Conservation (phyloP, 2,888 invertebrate genomes). For the Sarcophaga rosellei region DNA sequence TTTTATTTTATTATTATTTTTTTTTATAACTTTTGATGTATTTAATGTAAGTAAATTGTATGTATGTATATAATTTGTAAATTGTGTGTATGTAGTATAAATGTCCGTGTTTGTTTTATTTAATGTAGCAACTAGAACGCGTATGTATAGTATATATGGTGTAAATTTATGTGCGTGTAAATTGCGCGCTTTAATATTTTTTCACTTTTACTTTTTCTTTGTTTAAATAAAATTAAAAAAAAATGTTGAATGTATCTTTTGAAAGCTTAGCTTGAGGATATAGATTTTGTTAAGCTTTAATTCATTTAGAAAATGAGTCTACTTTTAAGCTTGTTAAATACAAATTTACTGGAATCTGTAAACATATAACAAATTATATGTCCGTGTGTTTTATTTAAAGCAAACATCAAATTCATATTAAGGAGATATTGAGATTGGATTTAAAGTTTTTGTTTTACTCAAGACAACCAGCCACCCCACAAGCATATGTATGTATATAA, state of each 20-base stretch:
- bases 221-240: constrained; percentile 36
- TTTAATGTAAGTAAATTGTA: constrained; percentile 69
- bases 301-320: constrained; percentile 26
- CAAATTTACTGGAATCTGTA: constrained; percentile 40
- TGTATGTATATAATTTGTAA: constrained; percentile 51
- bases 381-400: too few species aligned
- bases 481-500: not conserved
- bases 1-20: constrained; percentile 33
- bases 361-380: constrained; percentile 12
- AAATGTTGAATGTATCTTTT: constrained; percentile 40
- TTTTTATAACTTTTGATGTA: constrained; percentile 63
- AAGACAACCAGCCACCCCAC: constrained; percentile 29
- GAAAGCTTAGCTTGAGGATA: constrained; percentile 66
- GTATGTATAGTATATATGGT: constrained; percentile 55
- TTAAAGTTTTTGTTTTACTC: constrained; percentile 15
- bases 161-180: constrained; percentile 69
- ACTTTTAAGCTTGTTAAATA: constrained; percentile 45
- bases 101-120: constrained; percentile 72
- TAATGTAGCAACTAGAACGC: constrained; percentile 45
- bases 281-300: constrained; percentile 18
- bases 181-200: constrained; percentile 71
- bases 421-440: constrained; percentile 31
- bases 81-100: constrained; percentile 70
- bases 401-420: constrained; percentile 4
- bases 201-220: constrained; percentile 45